These are phyloP conservation scores for Drosophila mimetica DNA, from an alignment of 2,888 invertebrate species.

Conservation along the genomic window DNA sequence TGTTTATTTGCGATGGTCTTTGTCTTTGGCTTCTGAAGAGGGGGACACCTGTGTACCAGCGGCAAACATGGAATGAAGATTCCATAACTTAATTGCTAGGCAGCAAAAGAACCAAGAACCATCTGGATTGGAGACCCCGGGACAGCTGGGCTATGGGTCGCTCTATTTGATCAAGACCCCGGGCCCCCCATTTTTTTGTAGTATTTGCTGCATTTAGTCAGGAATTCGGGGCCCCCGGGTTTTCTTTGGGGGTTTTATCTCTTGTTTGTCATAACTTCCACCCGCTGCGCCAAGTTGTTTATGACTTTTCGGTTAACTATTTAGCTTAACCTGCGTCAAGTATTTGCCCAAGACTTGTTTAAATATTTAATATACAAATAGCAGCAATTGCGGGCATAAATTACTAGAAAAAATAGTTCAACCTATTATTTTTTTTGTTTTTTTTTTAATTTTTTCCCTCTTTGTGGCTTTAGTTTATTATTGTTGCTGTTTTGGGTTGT, in stretches of 20 bases:
- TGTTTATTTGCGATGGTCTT: conserved; percentile 72
- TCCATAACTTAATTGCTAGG: conserved; percentile 49
- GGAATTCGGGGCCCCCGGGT: conserved; percentile 11
- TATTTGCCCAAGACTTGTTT: conserved; percentile 69
- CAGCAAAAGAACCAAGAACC: conserved; percentile 3
- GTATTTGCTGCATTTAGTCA: conserved; percentile 45
- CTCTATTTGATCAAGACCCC: conserved; percentile 33
- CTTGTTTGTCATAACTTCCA: conserved; percentile 63
- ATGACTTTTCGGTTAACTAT: conserved; percentile 49
- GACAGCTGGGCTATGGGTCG: conserved; percentile 29
- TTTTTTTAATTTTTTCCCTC: conserved; percentile 16
- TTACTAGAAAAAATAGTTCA: conserved; percentile 42
- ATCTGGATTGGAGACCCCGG: conserved; percentile 12
- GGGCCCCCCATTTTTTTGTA: conserved; percentile 16
- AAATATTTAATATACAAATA: conserved; percentile 76
- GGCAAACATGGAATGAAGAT: conserved; percentile 55
- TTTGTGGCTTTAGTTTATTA: conserved; percentile 31
- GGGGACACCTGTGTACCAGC: conserved; percentile 31
- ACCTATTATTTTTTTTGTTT: conserved; percentile 8
- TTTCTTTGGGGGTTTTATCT: conserved; percentile 49
- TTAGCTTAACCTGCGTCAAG: conserved; percentile 57
- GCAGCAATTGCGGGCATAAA: conserved; percentile 60
- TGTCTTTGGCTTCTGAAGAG: conserved; percentile 30
- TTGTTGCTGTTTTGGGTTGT: conserved; percentile 41
- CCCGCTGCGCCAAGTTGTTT: conserved; percentile 65